These are phyloP conservation scores for Netelia inedita DNA, from an alignment of 2,888 invertebrate species.

Conservation along the genomic window DNA sequence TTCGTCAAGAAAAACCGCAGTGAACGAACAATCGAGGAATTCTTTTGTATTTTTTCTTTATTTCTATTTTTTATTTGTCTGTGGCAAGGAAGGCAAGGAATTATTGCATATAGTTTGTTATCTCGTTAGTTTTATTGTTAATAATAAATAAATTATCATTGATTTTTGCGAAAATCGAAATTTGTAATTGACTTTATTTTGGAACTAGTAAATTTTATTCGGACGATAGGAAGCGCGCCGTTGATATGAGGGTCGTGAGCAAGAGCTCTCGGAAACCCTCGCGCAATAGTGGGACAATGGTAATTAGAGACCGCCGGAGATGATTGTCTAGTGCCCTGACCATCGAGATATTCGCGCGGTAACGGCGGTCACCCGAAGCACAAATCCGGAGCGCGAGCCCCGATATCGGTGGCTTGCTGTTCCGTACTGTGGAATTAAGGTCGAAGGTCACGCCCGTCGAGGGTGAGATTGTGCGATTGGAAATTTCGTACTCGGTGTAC, in stretches of 20 bases:
- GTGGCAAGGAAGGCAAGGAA: neutral
- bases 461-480: conserved; percentile 60
- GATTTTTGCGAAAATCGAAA: no score
- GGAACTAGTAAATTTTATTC: neutral
- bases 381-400: conserved; percentile 52
- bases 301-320: conserved; percentile 65
- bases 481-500: conserved; percentile 50
- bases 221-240: conserved; percentile 14
- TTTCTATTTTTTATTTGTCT: neutral
- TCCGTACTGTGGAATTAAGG: conserved; percentile 65
- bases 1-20: neutral
- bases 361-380: conserved; percentile 39
- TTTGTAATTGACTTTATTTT: no score
- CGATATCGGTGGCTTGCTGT: conserved; percentile 63
- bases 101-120: no score
- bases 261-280: conserved; percentile 12
- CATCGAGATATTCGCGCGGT: conserved; percentile 66
- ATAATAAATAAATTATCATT: no score
- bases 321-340: conserved; percentile 65
- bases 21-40: neutral
- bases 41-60: neutral
- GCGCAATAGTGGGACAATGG: conserved; percentile 53
- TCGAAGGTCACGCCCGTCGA: conserved; percentile 65
- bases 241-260: conserved; percentile 27
- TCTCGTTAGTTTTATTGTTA: no score